Evolutionary conservation across 2,113 vertebrate genomes (phyloP).

Genomic region (Alethe diademata): DNA sequence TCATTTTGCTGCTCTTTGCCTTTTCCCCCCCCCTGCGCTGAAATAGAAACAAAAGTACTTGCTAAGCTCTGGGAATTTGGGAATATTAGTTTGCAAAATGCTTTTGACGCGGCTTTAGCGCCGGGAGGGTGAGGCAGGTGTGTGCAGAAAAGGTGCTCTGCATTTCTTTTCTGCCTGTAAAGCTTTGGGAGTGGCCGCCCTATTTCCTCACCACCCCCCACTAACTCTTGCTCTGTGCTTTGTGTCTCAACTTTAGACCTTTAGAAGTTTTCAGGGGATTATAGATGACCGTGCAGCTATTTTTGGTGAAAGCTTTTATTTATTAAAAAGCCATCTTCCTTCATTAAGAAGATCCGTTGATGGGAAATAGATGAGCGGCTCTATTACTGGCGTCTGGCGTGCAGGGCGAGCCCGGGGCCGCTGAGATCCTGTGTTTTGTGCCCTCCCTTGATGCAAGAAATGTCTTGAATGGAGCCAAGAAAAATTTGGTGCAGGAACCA

Average conservation of each 20-base stretch:
- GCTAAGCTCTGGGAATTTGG: not conserved
- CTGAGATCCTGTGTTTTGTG: not conserved
- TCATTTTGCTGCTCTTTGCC: not conserved
- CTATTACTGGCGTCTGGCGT: not conserved
- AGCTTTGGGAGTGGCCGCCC: not conserved
- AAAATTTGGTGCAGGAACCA: not conserved
- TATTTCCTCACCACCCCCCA: rapidly evolving
- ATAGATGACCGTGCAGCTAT: slow-evolving; percentile 5
- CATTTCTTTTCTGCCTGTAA: not conserved
- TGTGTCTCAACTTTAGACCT: not conserved
- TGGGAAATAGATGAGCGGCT: slow-evolving; percentile 13
- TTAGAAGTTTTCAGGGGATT: not conserved
- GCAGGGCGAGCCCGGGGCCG: rapidly evolving
- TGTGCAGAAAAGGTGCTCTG: not conserved
- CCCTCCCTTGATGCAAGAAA: not conserved
- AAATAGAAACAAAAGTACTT: not conserved
- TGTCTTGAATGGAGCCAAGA: not conserved
- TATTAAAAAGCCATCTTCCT: slow-evolving; percentile 51
- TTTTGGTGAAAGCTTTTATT: slow-evolving; percentile 32
- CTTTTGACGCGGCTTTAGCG: not conserved
- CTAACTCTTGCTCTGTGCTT: not conserved
- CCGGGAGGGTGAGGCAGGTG: not conserved
- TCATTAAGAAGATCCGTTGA: slow-evolving; percentile 14
- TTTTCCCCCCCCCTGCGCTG: not conserved
- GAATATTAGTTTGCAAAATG: not conserved